Percentiles rank a stretch among this genome's conserved stretches.
Conservation (phyloP, 2,888 invertebrate genomes). For the Imbricaverruca yamaguchii region DNA sequence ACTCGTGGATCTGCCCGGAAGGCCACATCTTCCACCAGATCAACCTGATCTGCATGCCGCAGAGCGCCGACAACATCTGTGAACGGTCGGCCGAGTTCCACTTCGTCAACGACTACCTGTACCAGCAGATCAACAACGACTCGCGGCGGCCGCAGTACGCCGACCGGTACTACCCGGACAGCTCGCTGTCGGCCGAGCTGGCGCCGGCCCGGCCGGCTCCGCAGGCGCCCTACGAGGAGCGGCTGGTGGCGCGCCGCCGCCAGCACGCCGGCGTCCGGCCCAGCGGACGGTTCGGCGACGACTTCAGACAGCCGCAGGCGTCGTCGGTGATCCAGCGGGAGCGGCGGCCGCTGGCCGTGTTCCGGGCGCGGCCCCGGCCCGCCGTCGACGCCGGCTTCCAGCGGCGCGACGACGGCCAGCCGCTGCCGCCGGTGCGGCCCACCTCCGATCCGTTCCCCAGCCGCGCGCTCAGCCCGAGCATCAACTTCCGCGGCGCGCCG, state of each 20-base stretch:
- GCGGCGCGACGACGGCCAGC: neutral
- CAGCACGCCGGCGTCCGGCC: neutral
- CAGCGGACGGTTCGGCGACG: neutral
- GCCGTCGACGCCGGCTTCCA: neutral
- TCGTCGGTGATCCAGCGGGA: neutral
- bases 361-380: neutral
- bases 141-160: conserved; percentile 37
- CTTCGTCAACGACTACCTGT: conserved; percentile 85
- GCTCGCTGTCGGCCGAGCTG: neutral
- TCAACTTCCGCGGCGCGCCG: conserved; percentile 7
- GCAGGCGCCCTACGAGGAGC: conserved; percentile 5
- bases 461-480: neutral
- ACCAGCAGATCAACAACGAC: conserved; percentile 66
- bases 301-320: neutral
- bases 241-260: neutral
- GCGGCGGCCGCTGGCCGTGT: neutral
- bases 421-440: conserved; percentile 14
- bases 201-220: neutral
- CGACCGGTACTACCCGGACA: conserved; percentile 56
- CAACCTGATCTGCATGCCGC: conserved; percentile 88
- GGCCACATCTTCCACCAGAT: conserved; percentile 85
- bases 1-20: conserved; percentile 89
- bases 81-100: conserved; percentile 81
- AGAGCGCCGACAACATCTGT: conserved; percentile 79
- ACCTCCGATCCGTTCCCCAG: neutral